Conservation (phyloP, 2,888 invertebrate species). For the Oxycera nigricornis region DNA sequence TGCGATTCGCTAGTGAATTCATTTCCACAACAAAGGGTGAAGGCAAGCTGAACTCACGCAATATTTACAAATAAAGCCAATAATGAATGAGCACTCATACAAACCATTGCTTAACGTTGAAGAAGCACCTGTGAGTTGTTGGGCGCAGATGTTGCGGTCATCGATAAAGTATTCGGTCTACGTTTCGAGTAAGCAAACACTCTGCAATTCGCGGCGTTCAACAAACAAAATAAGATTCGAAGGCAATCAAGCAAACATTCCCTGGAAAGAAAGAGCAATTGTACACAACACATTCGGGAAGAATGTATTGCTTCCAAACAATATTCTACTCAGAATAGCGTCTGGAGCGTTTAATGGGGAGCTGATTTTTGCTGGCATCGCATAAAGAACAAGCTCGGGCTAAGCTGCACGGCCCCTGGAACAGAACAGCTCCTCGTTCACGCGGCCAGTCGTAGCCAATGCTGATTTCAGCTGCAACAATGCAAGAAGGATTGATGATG, state of each 20-base stretch:
- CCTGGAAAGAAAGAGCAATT: background rate
- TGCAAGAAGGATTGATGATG: background rate
- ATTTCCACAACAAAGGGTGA: no score
- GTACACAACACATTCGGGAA: background rate
- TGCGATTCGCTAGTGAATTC: no score
- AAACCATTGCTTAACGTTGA: no score
- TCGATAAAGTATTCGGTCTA: background rate
- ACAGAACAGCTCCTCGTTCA: background rate
- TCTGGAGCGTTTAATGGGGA: background rate
- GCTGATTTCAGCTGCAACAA: background rate
- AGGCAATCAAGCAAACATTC: background rate
- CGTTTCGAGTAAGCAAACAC: background rate
- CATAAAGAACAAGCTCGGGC: background rate
- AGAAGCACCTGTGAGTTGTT: background rate
- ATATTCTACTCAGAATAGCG: background rate
- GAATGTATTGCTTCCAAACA: slow-evolving; percentile 17
- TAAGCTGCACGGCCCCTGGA: background rate
- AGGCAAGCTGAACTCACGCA: no score
- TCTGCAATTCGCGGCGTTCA: background rate
- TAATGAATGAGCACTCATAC: no score
- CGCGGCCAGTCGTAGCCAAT: background rate
- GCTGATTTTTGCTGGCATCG: slow-evolving; percentile 13
- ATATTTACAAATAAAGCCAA: no score
- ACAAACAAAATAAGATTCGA: background rate
- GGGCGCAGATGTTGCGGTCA: background rate